These are phyloP conservation scores for Actias luna DNA, from an alignment of 2,888 invertebrate genomes.

Conservation along the genomic window DNA sequence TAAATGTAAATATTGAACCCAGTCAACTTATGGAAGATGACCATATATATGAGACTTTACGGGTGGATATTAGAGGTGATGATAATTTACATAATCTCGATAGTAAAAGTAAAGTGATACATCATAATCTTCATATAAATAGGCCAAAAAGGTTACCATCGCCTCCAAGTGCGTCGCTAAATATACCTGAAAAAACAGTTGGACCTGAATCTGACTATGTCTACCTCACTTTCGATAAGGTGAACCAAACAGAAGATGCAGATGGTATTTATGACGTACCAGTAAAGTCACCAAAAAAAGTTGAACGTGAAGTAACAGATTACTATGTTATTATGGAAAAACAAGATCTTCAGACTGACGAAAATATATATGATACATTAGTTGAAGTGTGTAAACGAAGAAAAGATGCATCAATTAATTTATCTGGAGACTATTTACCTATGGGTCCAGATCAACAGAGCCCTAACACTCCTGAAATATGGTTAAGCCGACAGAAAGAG, in stretches of 20 bases:
- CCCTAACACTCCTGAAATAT: slow-evolving; percentile 86
- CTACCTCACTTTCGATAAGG: slow-evolving; percentile 71
- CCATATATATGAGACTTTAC: slow-evolving; percentile 83
- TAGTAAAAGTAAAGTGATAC: slow-evolving; percentile 61
- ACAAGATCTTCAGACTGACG: slow-evolving; percentile 41
- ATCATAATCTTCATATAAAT: slow-evolving; percentile 46
- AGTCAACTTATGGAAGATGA: slow-evolving; percentile 50
- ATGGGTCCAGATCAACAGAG: slow-evolving; percentile 72
- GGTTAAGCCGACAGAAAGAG: slow-evolving; percentile 87
- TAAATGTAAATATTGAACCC: slow-evolving; percentile 35
- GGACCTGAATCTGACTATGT: slow-evolving; percentile 74
- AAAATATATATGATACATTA: slow-evolving; percentile 68
- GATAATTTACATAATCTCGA: slow-evolving; percentile 52
- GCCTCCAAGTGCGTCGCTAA: slow-evolving; percentile 46
- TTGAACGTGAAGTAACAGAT: slow-evolving; percentile 40
- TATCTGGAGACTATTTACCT: slow-evolving; percentile 64
- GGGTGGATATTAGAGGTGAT: slow-evolving; percentile 62
- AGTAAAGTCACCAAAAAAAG: slow-evolving; percentile 62
- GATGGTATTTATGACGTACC: slow-evolving; percentile 74
- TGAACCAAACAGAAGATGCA: slow-evolving; percentile 50
- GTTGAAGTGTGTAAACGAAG: slow-evolving; percentile 66
- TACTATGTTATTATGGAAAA: slow-evolving; percentile 69
- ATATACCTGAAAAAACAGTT: slow-evolving; percentile 29
- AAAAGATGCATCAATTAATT: slow-evolving; percentile 52
- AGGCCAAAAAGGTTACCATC: slow-evolving; percentile 63